Conservation (phyloP, 2,797 vertebrate genomes). For the Dermochelys coriacea region DNA sequence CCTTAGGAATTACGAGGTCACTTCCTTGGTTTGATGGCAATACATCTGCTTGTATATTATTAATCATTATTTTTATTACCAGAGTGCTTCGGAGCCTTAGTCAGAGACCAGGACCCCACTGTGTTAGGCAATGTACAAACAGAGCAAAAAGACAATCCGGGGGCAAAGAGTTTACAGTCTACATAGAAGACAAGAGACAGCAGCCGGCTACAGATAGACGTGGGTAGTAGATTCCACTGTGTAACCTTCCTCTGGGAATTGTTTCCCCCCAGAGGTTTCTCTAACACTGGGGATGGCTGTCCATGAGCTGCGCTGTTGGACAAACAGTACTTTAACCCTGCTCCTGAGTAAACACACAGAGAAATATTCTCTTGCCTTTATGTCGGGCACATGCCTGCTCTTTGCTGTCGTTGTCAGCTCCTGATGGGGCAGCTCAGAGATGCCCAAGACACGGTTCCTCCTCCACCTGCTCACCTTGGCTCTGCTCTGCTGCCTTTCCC, state of each 20-base stretch:
- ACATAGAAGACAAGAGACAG: neutral
- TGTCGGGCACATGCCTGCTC: neutral
- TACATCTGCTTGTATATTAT: neutral
- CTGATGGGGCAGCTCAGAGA: fast-evolving
- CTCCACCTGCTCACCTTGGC: neutral
- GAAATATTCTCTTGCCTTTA: neutral
- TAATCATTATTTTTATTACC: neutral
- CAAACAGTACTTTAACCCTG: slow-evolving; percentile 74
- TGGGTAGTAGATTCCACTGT: neutral
- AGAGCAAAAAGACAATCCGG: neutral
- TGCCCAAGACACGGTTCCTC: slow-evolving; percentile 33
- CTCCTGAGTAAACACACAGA: slow-evolving; percentile 48
- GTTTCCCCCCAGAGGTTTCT: neutral
- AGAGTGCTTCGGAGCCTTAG: neutral
- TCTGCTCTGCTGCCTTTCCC: neutral
- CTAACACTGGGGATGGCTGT: neutral
- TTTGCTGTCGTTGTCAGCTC: fast-evolving
- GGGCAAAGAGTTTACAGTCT: neutral
- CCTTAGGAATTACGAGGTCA: neutral
- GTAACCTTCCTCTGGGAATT: neutral
- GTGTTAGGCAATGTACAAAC: neutral
- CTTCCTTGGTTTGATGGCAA: too few species aligned
- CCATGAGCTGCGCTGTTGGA: neutral
- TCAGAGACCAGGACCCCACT: neutral
- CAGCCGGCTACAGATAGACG: too few species aligned